Evolutionary conservation across 2,888 invertebrate genomes (phyloP), one percentile per base, ranked within the genome.

Genomic region (Lithosia quadra): DNA sequence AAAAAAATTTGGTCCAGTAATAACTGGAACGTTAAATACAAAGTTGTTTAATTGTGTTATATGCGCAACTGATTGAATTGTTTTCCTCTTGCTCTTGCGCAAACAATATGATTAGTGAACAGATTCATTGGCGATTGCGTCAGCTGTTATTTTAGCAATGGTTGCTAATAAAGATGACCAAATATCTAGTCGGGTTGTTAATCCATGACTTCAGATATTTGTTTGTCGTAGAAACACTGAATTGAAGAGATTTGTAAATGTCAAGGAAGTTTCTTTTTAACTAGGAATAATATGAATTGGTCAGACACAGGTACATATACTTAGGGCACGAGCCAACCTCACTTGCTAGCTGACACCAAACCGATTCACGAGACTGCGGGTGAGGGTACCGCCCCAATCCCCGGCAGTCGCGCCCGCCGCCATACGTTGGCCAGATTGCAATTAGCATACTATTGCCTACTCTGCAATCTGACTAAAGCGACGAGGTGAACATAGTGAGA

Each of bases 31-130:
- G 13, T 11, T n/a, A 34, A 49, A 49, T 49, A 22, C 56, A 58
- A 33, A 28, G n/a, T 58, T 34, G 22, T 55, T 55, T 68, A 57
- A 67, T 67, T 53, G 43, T 49, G 53, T 69, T 58, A 28, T 57
- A 69, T 64, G 70, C 66, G 66, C 72, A 67, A 63, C 64, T 69
- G 69, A 80, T 76, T 78, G 74, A 60, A 65, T 55, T 59, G 64
- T 59, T 55, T 13, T 15, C 22, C 1, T 68, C 22, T 68, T 71
- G 67, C 66, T 69, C 22, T 58, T 60, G 73, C 55, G 62, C 71
- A 79, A 78, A 78, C 79, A 74, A 75, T 74, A 74, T 75, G 21
- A 74, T 80, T 75, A 72, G 15, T 49, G 60, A 60, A 69, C 67
- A 62, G 65, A 67, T 76, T 58, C 18, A 65, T 74, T 4, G 15